A percentile compares a stretch with the other conserved stretches of the same genome.
phyloP scores from a whole-genome alignment of 2,797 vertebrate species.

The Selene dorsalis region DNA sequence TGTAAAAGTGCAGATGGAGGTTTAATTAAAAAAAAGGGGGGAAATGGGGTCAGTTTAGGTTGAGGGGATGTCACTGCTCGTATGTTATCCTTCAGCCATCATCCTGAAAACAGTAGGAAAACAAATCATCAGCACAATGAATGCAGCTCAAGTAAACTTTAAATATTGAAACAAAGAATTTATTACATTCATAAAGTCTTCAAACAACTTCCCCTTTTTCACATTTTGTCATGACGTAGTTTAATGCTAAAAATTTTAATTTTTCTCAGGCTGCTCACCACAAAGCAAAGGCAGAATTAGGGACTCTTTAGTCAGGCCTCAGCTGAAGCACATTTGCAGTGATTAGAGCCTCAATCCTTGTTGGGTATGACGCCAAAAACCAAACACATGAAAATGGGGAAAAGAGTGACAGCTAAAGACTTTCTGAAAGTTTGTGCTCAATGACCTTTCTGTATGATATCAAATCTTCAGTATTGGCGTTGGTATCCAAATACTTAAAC shows the following conservation, averaged over 20 bases:
- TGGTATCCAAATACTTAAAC: no score
- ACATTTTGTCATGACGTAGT: no score
- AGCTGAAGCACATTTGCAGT: no score
- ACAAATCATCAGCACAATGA: conserved; percentile 22
- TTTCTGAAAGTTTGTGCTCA: background rate
- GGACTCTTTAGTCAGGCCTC: no score
- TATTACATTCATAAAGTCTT: background rate
- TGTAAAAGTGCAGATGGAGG: conserved; percentile 23
- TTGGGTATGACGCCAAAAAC: no score
- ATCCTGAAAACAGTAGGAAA: conserved; percentile 73
- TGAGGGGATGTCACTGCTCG: conserved; percentile 51
- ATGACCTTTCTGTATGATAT: no score
- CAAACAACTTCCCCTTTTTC: background rate
- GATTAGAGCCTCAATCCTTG: no score
- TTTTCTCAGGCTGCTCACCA: no score
- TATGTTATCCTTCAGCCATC: conserved; percentile 71
- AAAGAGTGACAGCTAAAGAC: background rate
- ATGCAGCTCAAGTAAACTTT: conserved; percentile 7
- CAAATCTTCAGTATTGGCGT: background rate
- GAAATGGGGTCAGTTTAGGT: conserved; percentile 49
- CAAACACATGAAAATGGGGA: no score
- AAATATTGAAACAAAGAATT: background rate
- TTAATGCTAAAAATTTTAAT: background rate
- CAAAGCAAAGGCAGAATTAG: no score
- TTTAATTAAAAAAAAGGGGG: conserved; percentile 2